Evolutionary conservation across 2,888 invertebrate species (phyloP).

Genomic region (Parnassius apollo): DNA sequence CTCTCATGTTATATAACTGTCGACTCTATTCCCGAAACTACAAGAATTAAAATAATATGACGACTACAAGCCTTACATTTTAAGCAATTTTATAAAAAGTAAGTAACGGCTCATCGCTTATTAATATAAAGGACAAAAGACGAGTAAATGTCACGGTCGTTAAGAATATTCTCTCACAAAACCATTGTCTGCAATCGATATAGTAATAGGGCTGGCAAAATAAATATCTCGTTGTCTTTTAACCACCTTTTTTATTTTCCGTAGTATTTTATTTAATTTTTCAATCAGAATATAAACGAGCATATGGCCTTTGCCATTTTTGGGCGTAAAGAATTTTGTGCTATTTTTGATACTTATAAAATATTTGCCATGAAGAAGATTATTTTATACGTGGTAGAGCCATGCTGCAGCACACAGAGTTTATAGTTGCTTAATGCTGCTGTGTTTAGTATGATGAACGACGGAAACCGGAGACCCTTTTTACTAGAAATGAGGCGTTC

Average conservation of each 20-base stretch:
- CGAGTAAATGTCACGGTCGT: slow-evolving; percentile 41
- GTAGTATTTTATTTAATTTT: background rate
- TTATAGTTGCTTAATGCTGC: no score
- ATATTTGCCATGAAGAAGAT: no score
- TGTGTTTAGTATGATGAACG: no score
- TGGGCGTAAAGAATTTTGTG: no score
- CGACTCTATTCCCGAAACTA: background rate
- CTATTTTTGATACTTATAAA: no score
- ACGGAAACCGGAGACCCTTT: no score
- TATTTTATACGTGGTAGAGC: no score
- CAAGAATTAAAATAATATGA: background rate
- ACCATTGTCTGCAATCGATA: slow-evolving; percentile 44
- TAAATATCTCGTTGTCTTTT: background rate
- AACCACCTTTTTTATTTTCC: background rate
- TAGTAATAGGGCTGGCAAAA: slow-evolving; percentile 51
- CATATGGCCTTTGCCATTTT: no score
- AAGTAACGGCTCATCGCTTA: slow-evolving; percentile 46
- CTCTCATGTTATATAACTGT: background rate
- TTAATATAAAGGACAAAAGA: slow-evolving; percentile 51
- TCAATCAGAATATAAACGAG: no score
- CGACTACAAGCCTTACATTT: background rate
- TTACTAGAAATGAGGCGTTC: no score
- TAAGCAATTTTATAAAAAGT: slow-evolving; percentile 33
- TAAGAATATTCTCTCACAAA: slow-evolving; percentile 49
- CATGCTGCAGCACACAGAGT: no score